Evolutionary conservation across 2,888 invertebrate genomes (phyloP).

Genomic region (Tolmerus cingulatus): DNA sequence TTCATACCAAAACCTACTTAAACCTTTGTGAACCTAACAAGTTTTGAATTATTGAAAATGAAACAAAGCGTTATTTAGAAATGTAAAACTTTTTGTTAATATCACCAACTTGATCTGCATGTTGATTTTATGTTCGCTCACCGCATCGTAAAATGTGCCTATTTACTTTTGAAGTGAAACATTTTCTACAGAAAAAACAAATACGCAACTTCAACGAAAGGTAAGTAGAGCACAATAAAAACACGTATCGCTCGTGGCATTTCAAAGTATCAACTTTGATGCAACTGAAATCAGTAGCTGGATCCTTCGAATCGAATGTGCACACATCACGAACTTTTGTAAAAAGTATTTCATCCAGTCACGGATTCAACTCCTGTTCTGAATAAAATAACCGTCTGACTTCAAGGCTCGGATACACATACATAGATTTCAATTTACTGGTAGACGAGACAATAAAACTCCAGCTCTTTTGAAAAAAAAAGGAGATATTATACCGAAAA

Average conservation of each 20-base stretch:
- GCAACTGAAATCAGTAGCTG: not conserved
- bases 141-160: not conserved
- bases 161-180: not conserved
- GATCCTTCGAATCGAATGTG: not conserved
- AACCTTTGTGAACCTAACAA: not conserved
- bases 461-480: not conserved
- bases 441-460: not conserved
- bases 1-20: not conserved
- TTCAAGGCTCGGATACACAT: not conserved
- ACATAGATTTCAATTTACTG: slow-evolving; percentile 10
- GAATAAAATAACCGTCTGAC: not conserved
- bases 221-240: not conserved
- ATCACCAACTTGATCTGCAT: not conserved
- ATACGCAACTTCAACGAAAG: not conserved
- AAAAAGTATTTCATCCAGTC: slow-evolving; percentile 5
- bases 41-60: not conserved
- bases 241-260: not conserved
- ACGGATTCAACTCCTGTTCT: not conserved
- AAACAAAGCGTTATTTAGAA: not conserved
- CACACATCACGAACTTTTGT: not conserved
- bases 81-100: not conserved
- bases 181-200: not conserved
- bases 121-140: not conserved
- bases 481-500: not conserved
- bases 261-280: not conserved